phyloP scores from a whole-genome alignment of 2,888 invertebrate species.

The Cerastis rubricosa region DNA sequence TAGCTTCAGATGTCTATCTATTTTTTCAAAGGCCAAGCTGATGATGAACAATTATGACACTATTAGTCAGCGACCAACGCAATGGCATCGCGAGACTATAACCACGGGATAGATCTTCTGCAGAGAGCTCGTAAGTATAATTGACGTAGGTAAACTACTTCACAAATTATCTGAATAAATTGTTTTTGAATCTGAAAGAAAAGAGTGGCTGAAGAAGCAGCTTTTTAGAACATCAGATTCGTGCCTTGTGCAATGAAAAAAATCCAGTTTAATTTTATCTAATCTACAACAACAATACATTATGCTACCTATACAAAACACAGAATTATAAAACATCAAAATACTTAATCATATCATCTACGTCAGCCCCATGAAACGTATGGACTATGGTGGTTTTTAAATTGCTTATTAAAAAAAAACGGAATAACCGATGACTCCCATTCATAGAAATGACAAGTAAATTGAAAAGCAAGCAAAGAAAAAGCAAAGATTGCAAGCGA shows the following conservation, averaged over 20 bases:
- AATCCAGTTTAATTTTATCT: background rate
- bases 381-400: background rate
- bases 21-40: background rate
- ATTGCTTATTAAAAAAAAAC: too few species aligned
- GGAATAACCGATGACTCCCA: background rate
- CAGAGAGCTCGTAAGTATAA: background rate
- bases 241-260: background rate
- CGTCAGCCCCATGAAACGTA: background rate
- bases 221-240: background rate
- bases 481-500: too few species aligned
- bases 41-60: background rate
- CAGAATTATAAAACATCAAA: too few species aligned
- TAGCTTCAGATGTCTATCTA: background rate
- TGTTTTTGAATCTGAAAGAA: background rate
- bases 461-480: slow-evolving; percentile 1
- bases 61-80: too few species aligned
- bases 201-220: background rate
- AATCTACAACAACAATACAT: background rate
- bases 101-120: background rate
- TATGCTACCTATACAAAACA: background rate
- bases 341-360: background rate
- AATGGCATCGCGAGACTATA: background rate
- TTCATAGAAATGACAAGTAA: background rate
- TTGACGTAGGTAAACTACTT: background rate
- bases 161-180: background rate